phyloP scores from a whole-genome alignment of 1,140 invertebrate genomes.

The Glossosoma conforme region DNA sequence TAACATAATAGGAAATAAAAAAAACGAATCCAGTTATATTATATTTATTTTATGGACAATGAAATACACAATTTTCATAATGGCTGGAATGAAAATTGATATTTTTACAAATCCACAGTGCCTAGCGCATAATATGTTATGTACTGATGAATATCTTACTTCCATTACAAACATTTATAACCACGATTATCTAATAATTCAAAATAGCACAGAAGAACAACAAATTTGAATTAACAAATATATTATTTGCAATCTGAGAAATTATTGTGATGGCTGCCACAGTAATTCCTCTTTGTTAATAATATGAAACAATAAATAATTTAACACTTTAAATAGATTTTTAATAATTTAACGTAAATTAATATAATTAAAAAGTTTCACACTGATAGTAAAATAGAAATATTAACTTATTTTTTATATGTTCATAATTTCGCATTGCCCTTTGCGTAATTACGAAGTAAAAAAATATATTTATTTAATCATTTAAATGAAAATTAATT shows the following conservation, averaged over 20 bases:
- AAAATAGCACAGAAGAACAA: no score
- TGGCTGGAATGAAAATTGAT: constrained; percentile 32
- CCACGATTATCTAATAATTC: no score
- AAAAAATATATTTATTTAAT: constrained; percentile 6
- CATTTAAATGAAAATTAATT: not conserved
- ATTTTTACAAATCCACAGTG: constrained; percentile 3
- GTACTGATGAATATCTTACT: not conserved
- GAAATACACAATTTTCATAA: constrained; percentile 28
- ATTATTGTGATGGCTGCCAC: constrained; percentile 26
- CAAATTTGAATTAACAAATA: not conserved
- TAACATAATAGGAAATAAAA: no score
- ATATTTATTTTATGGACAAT: not conserved
- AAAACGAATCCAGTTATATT: not conserved
- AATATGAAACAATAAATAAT: not conserved
- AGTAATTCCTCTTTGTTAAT: constrained; percentile 13
- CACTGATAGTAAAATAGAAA: no score
- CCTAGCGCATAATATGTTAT: constrained; percentile 1
- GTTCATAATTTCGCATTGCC: constrained; percentile 26
- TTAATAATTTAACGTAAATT: no score
- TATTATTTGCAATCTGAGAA: constrained; percentile 7
- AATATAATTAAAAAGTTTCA: no score
- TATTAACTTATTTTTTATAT: no score
- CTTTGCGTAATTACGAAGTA: constrained; percentile 24
- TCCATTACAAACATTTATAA: no score
- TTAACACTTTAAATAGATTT: no score